These are phyloP conservation scores for Eueremaeus valkanovi DNA, from an alignment of 2,888 invertebrate species.

Conservation along the genomic window DNA sequence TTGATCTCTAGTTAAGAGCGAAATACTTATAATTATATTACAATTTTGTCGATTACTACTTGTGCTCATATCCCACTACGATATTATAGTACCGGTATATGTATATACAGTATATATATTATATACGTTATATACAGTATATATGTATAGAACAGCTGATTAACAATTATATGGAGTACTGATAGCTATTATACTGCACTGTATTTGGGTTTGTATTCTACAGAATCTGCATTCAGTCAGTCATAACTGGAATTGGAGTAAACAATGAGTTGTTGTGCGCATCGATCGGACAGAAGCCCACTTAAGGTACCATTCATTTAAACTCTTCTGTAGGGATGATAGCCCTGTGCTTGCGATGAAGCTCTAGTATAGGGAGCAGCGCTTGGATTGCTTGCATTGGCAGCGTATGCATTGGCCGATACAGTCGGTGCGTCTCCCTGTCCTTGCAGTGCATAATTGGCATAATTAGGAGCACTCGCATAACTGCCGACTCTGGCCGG, in stretches of 20 bases:
- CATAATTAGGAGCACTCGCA: constrained; percentile 5
- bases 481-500: constrained; percentile 42
- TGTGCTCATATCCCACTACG: no score
- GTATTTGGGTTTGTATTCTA: no score
- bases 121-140: no score
- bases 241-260: background rate
- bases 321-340: constrained; percentile 10
- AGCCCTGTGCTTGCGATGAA: background rate
- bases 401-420: background rate
- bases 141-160: no score
- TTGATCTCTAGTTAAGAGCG: no score
- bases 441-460: constrained; percentile 5
- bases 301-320: background rate
- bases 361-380: constrained; percentile 7
- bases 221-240: no score
- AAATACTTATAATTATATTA: no score
- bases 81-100: no score
- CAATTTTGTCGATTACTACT: no score
- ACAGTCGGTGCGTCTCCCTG: background rate
- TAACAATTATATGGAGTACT: no score
- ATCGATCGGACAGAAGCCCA: background rate
- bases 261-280: constrained; percentile 13
- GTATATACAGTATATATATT: no score
- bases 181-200: no score
- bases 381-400: background rate